Evolutionary conservation across 2,113 vertebrate species (phyloP), one percentile per base, ranked within the genome.

Genomic region (Agapornis roseicollis): DNA sequence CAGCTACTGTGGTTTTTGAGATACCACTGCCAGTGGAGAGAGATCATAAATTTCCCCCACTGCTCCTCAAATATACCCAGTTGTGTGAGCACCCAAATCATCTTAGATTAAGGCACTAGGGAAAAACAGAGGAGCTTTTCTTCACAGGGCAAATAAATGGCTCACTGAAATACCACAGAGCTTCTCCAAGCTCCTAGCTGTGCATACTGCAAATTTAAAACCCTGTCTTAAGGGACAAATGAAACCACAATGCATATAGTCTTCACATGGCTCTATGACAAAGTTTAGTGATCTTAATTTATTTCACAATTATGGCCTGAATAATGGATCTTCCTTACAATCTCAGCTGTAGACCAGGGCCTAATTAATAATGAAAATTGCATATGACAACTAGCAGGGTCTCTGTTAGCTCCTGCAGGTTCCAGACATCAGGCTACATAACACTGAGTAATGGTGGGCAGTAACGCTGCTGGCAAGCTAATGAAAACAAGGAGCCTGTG

Each of bases 11-110:
- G 55, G 18, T 47, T 58, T 86, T 77, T 71, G 56, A 78, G 63
- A 22, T 19, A 46, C 11, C 8, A 3, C 9, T 70, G 35, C 16
- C n/a, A 24, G 14, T 10, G 23, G 90, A 63, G 5, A 12, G 23
- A 72, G 37, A 17, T 16, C 13, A 50, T 3, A 41, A 85, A 63
- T 22, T 2, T 15, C 8, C 9, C 18, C 6, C 29, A 4, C 5
- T 13, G 15, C 6, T 16, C 17, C 23, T 8, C 13, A 7, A 15
- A 31, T 2, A 8, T 0, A 14, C 10, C 42, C 4, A 12, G 8
- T 3, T 28, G 15, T 55, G 14, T 28, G 37, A 92, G n/a, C 11
- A 41, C 31, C n/a, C 35, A 78, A 31, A 56, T 37, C 44, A 68
- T 19, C 31, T 84, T 16, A 63, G 17, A 63, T 46, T 29, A 63